phyloP scores from a whole-genome alignment of 2,113 vertebrate species.

The Sisor rabdophorus region DNA sequence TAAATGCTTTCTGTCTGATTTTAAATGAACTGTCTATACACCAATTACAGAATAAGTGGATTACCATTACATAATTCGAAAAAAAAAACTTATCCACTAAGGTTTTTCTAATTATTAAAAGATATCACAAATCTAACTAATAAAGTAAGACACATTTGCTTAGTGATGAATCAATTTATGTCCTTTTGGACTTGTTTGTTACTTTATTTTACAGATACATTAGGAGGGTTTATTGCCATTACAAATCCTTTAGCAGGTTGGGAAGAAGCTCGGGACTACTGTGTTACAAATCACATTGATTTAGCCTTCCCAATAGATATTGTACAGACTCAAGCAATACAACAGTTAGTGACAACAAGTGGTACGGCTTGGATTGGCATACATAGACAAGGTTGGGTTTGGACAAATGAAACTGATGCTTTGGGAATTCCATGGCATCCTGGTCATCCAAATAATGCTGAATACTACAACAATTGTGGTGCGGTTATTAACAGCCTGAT shows the following conservation, averaged over 20 bases:
- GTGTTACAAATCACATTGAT: background rate
- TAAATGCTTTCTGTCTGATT: no score
- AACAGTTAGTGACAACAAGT: accelerated
- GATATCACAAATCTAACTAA: no score
- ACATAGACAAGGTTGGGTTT: slow-evolving; percentile 8
- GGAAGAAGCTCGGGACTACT: background rate
- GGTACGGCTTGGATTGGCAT: slow-evolving; percentile 13
- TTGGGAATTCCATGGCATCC: background rate
- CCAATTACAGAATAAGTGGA: no score
- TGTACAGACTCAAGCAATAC: background rate
- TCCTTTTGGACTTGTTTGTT: no score
- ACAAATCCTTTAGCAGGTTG: background rate
- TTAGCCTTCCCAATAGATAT: background rate
- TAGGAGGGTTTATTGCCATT: background rate
- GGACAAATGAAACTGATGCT: background rate
- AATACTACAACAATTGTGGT: background rate
- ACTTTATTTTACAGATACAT: slow-evolving; percentile 1
- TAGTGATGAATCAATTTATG: no score
- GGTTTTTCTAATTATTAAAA: no score
- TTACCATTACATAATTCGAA: no score
- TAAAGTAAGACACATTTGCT: no score
- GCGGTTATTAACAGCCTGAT: no score
- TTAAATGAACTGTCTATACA: no score
- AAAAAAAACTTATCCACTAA: no score
- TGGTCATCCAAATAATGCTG: background rate